Conservation (phyloP, 2,797 vertebrate genomes). For the Gobionotothen gibberifrons region DNA sequence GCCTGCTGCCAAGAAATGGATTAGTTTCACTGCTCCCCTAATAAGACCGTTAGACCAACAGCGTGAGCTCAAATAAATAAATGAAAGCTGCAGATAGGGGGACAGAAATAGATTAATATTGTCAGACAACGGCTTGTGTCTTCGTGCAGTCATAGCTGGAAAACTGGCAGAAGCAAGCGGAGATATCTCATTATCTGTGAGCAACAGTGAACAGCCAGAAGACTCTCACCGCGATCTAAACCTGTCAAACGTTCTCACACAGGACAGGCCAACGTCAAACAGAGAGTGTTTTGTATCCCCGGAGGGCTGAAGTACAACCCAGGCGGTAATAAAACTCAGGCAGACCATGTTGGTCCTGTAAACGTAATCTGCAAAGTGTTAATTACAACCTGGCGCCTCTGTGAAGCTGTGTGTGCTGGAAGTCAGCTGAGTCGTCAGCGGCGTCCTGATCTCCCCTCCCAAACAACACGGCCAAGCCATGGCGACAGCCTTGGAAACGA, state of each 20-base stretch:
- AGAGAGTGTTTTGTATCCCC: constrained; percentile 62
- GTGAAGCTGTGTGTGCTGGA: constrained; percentile 67
- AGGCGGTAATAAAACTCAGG: constrained; percentile 79
- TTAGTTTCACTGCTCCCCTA: constrained; percentile 60
- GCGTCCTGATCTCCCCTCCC: constrained; percentile 67
- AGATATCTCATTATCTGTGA: constrained; percentile 49
- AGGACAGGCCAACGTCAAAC: constrained; percentile 60
- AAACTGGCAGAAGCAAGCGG: constrained; percentile 21
- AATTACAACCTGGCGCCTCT: constrained; percentile 85
- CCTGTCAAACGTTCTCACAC: constrained; percentile 48
- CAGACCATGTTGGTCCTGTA: constrained; percentile 84
- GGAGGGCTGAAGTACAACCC: constrained; percentile 56
- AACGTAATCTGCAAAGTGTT: constrained; percentile 85
- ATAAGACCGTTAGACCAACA: constrained; percentile 61
- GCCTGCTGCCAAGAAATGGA: constrained; percentile 64
- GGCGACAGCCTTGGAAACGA: constrained; percentile 76
- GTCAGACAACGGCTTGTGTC: constrained; percentile 40
- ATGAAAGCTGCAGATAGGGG: constrained; percentile 49
- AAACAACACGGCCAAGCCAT: constrained; percentile 55
- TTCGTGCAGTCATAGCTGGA: constrained; percentile 44
- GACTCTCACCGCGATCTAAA: constrained; percentile 33
- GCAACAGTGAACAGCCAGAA: constrained; percentile 30
- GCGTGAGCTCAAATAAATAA: constrained; percentile 60
- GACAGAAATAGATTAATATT: constrained; percentile 56
- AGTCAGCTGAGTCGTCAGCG: constrained; percentile 67